A percentile compares a stretch with the other conserved stretches of the same genome.
phyloP scores from a whole-genome alignment of 2,113 vertebrate genomes.

The Grus americana region DNA sequence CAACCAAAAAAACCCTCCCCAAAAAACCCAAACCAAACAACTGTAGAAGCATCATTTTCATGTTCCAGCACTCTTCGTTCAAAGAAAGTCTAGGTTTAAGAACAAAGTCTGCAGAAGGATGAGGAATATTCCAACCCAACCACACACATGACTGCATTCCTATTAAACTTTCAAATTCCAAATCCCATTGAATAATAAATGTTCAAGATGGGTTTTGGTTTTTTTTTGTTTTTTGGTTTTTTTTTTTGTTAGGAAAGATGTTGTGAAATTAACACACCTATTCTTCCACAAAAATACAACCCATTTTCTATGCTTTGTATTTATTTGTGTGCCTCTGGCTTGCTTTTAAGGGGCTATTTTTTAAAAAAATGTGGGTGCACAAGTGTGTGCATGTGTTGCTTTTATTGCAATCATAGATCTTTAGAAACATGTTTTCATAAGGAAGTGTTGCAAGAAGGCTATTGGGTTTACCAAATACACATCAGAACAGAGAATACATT shows the following conservation, averaged over 20 bases:
- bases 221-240: no score
- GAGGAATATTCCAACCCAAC: neutral
- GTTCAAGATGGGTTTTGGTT: no score
- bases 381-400: neutral
- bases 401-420: slow-evolving; percentile 62
- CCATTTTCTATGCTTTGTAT: neutral
- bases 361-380: neutral
- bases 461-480: slow-evolving; percentile 34
- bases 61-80: neutral
- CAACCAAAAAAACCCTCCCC: no score
- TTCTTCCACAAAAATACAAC: neutral
- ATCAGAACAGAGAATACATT: slow-evolving; percentile 25
- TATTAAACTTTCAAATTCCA: neutral
- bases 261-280: neutral
- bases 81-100: neutral
- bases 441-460: slow-evolving; percentile 20
- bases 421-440: slow-evolving; percentile 68
- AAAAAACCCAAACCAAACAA: neutral
- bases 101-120: neutral
- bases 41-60: neutral
- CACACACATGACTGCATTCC: neutral
- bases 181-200: neutral
- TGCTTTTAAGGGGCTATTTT: neutral
- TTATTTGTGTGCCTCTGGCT: neutral
- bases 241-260: neutral